Conservation (phyloP, 2,888 invertebrate genomes). For the Scaptomyza polygonia region DNA sequence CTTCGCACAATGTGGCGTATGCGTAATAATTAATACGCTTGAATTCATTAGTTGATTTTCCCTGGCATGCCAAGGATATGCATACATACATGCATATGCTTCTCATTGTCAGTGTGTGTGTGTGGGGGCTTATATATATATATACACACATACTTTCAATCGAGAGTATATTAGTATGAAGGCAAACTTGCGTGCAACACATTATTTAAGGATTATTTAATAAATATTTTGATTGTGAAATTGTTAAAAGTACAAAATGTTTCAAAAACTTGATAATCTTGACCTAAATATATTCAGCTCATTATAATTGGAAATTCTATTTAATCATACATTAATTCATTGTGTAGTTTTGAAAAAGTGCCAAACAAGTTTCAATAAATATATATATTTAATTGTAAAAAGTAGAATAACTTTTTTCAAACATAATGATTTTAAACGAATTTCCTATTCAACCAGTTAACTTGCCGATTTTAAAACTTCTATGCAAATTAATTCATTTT, state of each 20-base stretch:
- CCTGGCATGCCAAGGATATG: conserved; percentile 66
- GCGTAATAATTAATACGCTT: conserved; percentile 81
- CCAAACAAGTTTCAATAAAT: no score
- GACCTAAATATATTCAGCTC: no score
- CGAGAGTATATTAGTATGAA: conserved; percentile 3
- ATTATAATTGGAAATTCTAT: no score
- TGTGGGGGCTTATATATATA: no score
- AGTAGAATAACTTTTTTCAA: no score
- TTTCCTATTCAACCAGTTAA: neutral
- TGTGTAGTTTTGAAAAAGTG: no score
- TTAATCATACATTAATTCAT: no score
- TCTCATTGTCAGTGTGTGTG: conserved; percentile 1
- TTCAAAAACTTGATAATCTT: no score
- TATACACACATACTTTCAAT: conserved; percentile 6
- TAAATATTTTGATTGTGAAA: neutral
- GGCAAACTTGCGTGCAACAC: conserved; percentile 17
- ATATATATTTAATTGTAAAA: neutral
- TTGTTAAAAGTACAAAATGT: no score
- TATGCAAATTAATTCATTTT: conserved; percentile 8
- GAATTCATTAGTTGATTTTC: conserved; percentile 81
- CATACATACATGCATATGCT: conserved; percentile 31
- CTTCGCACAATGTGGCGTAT: conserved; percentile 79
- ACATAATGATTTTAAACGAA: neutral
- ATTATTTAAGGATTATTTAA: conserved; percentile 20
- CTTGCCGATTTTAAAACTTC: no score